Evolutionary conservation across 2,113 vertebrate genomes (phyloP).

Genomic region (Callionymus lyra): DNA sequence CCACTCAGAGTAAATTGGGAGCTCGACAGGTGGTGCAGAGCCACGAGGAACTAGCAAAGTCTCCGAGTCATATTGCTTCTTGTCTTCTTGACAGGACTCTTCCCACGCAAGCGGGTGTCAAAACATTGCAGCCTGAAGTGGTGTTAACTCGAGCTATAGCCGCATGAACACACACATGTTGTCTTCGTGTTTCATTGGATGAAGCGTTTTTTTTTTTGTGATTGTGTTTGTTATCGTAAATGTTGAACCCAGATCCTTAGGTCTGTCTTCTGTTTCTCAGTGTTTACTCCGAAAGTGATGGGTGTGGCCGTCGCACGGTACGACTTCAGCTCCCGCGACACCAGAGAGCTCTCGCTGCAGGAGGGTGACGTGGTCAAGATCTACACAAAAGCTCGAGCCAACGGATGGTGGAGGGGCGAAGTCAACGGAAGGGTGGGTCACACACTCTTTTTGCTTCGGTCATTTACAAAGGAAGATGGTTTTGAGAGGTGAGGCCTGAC

Average conservation of each 20-base stretch:
- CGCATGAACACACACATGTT: too few species aligned
- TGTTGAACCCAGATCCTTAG: too few species aligned
- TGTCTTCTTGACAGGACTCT: slow-evolving; percentile 16
- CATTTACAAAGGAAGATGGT: too few species aligned
- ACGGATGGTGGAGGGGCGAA: slow-evolving; percentile 98
- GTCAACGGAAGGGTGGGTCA: slow-evolving; percentile 83
- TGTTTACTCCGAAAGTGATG: slow-evolving; percentile 84
- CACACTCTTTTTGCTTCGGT: background rate
- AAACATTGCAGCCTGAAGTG: slow-evolving; percentile 1
- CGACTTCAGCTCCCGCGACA: slow-evolving; percentile 92
- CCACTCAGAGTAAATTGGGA: slow-evolving; percentile 33
- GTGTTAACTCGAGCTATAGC: background rate
- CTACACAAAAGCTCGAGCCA: slow-evolving; percentile 87
- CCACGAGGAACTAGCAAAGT: slow-evolving; percentile 24
- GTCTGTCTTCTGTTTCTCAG: slow-evolving; percentile 45
- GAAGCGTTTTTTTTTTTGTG: too few species aligned
- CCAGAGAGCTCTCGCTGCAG: slow-evolving; percentile 82
- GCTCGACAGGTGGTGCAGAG: slow-evolving; percentile 13
- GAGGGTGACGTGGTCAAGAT: slow-evolving; percentile 95
- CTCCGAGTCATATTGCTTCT: slow-evolving; percentile 27
- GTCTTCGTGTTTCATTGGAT: too few species aligned
- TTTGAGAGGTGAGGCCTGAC: too few species aligned
- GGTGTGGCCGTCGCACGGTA: slow-evolving; percentile 91
- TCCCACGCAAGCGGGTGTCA: slow-evolving; percentile 15
- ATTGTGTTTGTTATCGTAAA: too few species aligned